Base-by-base conservation (phyloP, 2,888 invertebrate species). In the Lissocephala sabroskyi region DNA sequence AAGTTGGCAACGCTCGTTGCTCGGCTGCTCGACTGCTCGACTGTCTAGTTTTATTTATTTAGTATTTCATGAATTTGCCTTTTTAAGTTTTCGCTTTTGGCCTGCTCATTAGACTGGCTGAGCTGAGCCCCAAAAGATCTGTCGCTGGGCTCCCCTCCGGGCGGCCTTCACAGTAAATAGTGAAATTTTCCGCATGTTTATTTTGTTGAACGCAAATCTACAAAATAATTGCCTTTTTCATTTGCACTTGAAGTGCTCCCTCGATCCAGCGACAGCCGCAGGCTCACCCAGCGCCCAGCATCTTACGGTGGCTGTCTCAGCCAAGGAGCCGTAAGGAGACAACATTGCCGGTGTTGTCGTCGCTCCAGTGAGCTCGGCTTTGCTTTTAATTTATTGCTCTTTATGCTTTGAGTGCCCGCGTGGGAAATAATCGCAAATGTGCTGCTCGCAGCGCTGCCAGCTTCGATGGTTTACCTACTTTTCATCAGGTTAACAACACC, bases 351-450 rank as follows among this genome's bases (percentile, higher is more conserved):
- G 50, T 55, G 54, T 47, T 49, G 56, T 59, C 62, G 33, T 41
- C 28, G 16, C 5, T 19, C 4, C 14, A 13, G 23, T 29, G 14
- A n/a, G 29, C 42, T 52, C 50, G 56, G 55, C 71, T 66, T 70
- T 60, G 57, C 76, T 62, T 70, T 70, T 79, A 79, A 75, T 76
- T 75, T 75, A 75, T 79, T 79, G 79, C 79, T 73, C 59, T 70
- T 79, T 79, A 79, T 70, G 64, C 66, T 76, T 79, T 76, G 79
- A 75, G 75, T 75, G 74, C 65, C 67, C 75, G 74, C 75, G 66
- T 79, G 75, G 75, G 79, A 75, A 75, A 79, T 75, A 75, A 70
- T 73, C 70, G 70, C 73, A 76, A 75, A 78, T 76, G 73, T 66
- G 57, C 59, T 56, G 47, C 29, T 48, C 18, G 26, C 30, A 7